A percentile compares a stretch with the other conserved stretches of the same genome.
Evolutionary conservation across 2,113 vertebrate genomes (phyloP).

Genomic region (Salvelinus namaycush): DNA sequence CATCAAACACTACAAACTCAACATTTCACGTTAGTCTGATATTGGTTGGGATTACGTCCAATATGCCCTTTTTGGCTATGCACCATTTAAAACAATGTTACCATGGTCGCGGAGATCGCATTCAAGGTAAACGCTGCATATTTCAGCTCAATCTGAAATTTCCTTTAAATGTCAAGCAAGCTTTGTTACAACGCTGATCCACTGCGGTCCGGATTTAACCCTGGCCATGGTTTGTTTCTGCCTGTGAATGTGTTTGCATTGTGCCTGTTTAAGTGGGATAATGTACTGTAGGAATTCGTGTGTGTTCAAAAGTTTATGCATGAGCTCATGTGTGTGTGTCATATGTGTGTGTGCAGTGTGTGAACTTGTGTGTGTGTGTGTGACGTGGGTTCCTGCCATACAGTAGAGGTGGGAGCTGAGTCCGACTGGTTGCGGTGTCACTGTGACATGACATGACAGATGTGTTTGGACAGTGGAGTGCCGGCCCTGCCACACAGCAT

Average conservation of each 20-base stretch:
- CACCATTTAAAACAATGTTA: too few relatives aligned
- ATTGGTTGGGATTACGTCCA: too few relatives aligned
- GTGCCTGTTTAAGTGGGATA: slow-evolving; percentile 20
- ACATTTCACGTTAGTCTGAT: not conserved
- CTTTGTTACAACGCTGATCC: too few relatives aligned
- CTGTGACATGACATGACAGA: slow-evolving; percentile 81
- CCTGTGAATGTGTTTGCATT: not conserved
- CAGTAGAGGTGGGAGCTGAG: slow-evolving; percentile 59
- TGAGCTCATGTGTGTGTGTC: slow-evolving; percentile 8
- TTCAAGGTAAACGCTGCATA: too few relatives aligned
- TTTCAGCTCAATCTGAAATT: too few relatives aligned
- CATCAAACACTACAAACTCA: not conserved
- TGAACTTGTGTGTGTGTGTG: too few relatives aligned
- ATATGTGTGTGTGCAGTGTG: not conserved
- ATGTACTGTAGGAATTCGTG: not conserved
- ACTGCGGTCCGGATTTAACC: too few relatives aligned
- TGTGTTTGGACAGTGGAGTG: slow-evolving; percentile 86
- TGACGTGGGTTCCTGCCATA: slow-evolving; percentile 2
- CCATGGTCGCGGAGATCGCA: too few relatives aligned
- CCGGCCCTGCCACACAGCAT: slow-evolving; percentile 81
- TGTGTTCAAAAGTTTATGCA: not conserved
- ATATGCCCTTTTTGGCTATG: too few relatives aligned
- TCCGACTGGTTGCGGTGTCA: slow-evolving; percentile 72
- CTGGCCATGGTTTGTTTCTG: not conserved
- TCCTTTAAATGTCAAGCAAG: too few relatives aligned